Evolutionary conservation across 2,888 invertebrate species (phyloP).

Genomic region (Synanthedon tipuliformis): DNA sequence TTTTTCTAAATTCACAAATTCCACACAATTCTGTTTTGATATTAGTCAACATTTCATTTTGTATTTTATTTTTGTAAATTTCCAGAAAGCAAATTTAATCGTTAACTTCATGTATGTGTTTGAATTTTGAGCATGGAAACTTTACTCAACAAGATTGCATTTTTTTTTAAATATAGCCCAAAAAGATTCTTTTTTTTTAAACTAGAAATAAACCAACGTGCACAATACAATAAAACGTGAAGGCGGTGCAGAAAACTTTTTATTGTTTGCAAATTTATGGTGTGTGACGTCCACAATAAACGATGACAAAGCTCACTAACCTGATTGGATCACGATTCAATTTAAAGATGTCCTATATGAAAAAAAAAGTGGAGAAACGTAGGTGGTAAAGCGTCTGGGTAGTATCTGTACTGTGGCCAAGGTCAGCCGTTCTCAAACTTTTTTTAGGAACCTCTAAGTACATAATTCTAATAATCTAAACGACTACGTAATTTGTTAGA

Average conservation of each 20-base stretch:
- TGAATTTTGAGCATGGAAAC: too few species aligned
- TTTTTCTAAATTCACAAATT: neutral
- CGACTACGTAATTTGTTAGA: too few species aligned
- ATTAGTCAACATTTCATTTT: too few species aligned
- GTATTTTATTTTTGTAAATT: too few species aligned
- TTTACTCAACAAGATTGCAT: too few species aligned
- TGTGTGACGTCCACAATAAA: neutral
- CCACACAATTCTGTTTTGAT: neutral
- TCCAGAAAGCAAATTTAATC: too few species aligned
- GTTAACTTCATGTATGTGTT: too few species aligned
- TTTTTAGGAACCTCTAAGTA: too few species aligned
- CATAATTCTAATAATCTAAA: too few species aligned
- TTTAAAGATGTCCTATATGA: conserved; percentile 16
- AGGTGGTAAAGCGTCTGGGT: conserved; percentile 22
- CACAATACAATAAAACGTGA: neutral
- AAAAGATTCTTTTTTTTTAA: too few species aligned
- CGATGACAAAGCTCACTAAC: conserved; percentile 4
- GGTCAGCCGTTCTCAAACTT: too few species aligned
- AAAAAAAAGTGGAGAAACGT: conserved; percentile 12
- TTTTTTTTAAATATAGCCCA: too few species aligned
- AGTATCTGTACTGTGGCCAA: neutral
- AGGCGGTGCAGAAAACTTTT: neutral
- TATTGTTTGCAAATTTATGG: neutral
- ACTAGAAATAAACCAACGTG: neutral
- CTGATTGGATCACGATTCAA: conserved; percentile 37